Percentiles rank a stretch among this genome's conserved stretches.
Evolutionary conservation across 2,113 vertebrate genomes (phyloP).

Genomic region (Emberiza fucata): DNA sequence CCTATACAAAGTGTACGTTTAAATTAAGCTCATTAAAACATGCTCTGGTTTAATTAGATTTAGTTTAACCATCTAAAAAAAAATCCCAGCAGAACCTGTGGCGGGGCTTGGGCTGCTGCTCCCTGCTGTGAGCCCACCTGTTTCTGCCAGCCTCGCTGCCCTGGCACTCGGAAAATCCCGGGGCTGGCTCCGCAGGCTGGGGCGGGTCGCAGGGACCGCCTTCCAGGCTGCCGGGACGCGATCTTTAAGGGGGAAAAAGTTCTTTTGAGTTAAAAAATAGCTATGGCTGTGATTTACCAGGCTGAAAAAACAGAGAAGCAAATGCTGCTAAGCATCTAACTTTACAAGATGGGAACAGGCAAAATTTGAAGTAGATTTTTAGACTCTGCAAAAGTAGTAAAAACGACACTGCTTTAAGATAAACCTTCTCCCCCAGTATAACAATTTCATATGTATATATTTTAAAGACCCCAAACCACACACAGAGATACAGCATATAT

Average conservation of each 20-base stretch:
- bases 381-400: neutral
- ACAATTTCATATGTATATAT: neutral
- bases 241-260: neutral
- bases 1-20: neutral
- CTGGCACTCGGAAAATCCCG: neutral
- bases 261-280: neutral
- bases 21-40: slow-evolving; percentile 60
- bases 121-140: slow-evolving; percentile 68
- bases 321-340: neutral
- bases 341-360: neutral
- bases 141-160: slow-evolving; percentile 42
- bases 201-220: neutral
- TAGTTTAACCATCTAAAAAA: slow-evolving; percentile 57
- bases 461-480: neutral
- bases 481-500: neutral
- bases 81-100: slow-evolving; percentile 45
- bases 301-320: neutral
- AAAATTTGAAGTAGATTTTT: neutral
- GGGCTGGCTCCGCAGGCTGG: neutral
- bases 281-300: neutral
- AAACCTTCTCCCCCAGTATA: neutral
- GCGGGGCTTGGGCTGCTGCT: neutral
- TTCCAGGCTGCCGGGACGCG: accelerated
- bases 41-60: slow-evolving; percentile 66
- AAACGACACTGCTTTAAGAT: neutral